phyloP scores from a whole-genome alignment of 2,113 vertebrate species.

The Oreochromis aureus region DNA sequence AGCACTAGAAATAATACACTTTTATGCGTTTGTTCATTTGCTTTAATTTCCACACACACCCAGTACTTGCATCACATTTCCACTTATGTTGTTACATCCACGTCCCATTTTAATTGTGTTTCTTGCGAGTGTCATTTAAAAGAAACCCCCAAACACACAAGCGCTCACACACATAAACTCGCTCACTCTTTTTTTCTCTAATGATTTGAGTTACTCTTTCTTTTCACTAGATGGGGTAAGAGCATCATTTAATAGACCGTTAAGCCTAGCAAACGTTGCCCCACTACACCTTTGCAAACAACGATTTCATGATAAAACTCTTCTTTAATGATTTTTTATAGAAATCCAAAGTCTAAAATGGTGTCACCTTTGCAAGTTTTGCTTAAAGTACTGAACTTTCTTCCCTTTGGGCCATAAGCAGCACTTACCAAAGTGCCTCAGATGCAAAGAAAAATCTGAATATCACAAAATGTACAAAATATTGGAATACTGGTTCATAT shows the following conservation, averaged over 20 bases:
- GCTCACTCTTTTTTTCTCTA: background rate
- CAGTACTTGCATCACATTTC: background rate
- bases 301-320: background rate
- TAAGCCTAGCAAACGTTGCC: background rate
- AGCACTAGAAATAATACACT: background rate
- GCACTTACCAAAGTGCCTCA: background rate
- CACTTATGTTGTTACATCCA: background rate
- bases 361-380: background rate
- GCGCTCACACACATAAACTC: background rate
- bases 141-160: background rate
- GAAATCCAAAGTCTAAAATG: background rate
- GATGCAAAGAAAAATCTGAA: background rate
- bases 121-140: background rate
- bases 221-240: slow-evolving; percentile 64
- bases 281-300: background rate
- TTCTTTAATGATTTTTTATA: background rate
- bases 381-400: background rate
- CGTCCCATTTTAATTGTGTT: background rate
- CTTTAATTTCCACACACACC: background rate
- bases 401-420: background rate
- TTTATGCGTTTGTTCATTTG: background rate
- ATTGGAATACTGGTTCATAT: background rate
- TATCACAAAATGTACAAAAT: background rate
- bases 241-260: slow-evolving; percentile 38
- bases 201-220: slow-evolving; percentile 10